Evolutionary conservation across 2,113 vertebrate species (phyloP).

Genomic region (Rousettus leschenaultii): DNA sequence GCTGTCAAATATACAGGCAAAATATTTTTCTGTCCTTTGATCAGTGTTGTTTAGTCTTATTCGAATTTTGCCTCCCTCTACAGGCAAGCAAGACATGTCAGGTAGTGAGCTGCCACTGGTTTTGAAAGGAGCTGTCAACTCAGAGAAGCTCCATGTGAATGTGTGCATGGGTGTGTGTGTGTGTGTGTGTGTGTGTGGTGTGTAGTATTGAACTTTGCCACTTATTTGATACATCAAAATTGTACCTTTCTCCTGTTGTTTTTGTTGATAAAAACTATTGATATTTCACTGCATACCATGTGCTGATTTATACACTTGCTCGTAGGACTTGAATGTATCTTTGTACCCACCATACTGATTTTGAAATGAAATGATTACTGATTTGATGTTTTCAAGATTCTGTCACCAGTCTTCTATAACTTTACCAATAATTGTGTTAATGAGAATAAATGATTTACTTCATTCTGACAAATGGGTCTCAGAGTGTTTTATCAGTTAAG

Average conservation of each 20-base stretch:
- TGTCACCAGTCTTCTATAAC: conserved; percentile 6
- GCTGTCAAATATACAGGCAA: neutral
- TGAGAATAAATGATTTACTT: conserved; percentile 17
- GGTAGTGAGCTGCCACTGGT: neutral
- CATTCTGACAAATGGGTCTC: neutral
- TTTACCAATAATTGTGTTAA: neutral
- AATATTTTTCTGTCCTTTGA: conserved; percentile 6
- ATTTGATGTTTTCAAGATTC: neutral
- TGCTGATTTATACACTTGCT: neutral
- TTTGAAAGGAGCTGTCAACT: neutral
- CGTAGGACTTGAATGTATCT: neutral
- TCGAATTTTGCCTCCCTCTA: neutral
- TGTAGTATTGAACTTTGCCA: neutral
- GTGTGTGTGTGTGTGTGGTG: neutral
- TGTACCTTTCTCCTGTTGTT: neutral
- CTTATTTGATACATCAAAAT: neutral
- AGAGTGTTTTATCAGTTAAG: neutral
- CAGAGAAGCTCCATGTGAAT: neutral
- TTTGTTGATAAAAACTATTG: conserved; percentile 30
- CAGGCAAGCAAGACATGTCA: neutral
- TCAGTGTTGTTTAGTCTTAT: neutral
- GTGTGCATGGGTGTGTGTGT: neutral
- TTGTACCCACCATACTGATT: neutral
- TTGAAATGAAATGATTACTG: conserved; percentile 11
- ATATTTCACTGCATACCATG: neutral